Evolutionary conservation across 2,888 invertebrate genomes (phyloP).

Genomic region (Drosophila meridiana): DNA sequence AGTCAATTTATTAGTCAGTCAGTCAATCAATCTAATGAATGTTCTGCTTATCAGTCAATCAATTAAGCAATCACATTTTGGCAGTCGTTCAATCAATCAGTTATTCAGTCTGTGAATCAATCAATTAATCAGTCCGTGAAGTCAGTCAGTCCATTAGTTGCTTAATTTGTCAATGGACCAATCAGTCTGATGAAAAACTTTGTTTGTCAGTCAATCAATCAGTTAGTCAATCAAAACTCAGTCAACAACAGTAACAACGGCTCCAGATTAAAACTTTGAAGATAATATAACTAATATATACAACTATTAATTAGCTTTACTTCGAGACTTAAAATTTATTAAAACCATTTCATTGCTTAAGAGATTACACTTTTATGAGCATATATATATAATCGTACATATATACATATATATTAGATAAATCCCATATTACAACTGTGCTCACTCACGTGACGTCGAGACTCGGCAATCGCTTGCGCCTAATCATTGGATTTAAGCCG

Average conservation of each 20-base stretch:
- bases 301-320: not conserved
- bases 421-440: not conserved
- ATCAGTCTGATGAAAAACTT: not conserved
- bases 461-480: not conserved
- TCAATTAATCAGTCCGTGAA: not conserved
- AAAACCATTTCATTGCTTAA: not conserved
- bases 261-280: not conserved
- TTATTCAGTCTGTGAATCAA: not conserved
- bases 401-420: not conserved
- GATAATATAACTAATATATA: not conserved
- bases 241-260: not conserved
- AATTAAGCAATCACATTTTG: not conserved
- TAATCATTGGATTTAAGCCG: conserved; percentile 14
- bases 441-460: not conserved
- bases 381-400: not conserved
- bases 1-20: not conserved
- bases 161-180: not conserved
- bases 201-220: not conserved
- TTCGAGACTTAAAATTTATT: not conserved
- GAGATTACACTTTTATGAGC: not conserved
- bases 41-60: too few relatives aligned
- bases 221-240: too few relatives aligned
- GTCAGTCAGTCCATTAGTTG: too few relatives aligned
- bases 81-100: not conserved
- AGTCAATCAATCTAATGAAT: not conserved